phyloP scores from a whole-genome alignment of 2,888 invertebrate genomes.

The Hemistola chrysoprasaria region DNA sequence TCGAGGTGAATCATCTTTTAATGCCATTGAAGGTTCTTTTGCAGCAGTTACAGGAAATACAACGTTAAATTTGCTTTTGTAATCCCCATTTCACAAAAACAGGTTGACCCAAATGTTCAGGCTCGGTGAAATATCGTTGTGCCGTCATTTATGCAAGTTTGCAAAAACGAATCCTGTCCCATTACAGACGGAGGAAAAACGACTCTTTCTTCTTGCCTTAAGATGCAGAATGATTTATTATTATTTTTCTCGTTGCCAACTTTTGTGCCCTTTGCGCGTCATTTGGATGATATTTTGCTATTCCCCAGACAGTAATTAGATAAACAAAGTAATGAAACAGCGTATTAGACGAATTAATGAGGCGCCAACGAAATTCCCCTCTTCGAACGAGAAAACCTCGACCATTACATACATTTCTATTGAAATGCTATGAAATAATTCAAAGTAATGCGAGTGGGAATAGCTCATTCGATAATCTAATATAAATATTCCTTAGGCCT shows the following conservation, averaged over 20 bases:
- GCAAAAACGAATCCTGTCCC: slow-evolving; percentile 73
- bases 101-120: slow-evolving; percentile 79
- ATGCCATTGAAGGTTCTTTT: slow-evolving; percentile 64
- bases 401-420: slow-evolving; percentile 14
- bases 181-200: slow-evolving; percentile 54
- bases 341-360: slow-evolving; percentile 27
- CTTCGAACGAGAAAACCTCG: slow-evolving; percentile 11
- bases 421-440: slow-evolving; percentile 19
- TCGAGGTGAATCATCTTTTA: slow-evolving; percentile 69
- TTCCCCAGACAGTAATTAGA: slow-evolving; percentile 61
- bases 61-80: slow-evolving; percentile 77
- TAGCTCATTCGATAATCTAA: slow-evolving; percentile 52
- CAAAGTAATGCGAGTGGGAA: slow-evolving; percentile 35
- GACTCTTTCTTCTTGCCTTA: slow-evolving; percentile 53
- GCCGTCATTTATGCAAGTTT: slow-evolving; percentile 76
- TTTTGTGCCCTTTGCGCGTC: slow-evolving; percentile 61
- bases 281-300: slow-evolving; percentile 60
- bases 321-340: slow-evolving; percentile 49
- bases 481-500: slow-evolving; percentile 62
- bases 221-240: slow-evolving; percentile 58
- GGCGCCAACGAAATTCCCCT: slow-evolving; percentile 11
- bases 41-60: slow-evolving; percentile 72
- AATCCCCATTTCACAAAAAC: slow-evolving; percentile 78
- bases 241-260: slow-evolving; percentile 42
- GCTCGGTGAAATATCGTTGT: slow-evolving; percentile 73